Percentiles rank a stretch among this genome's conserved stretches.
Evolutionary conservation across 2,888 invertebrate genomes (phyloP).

Genomic region (Gisinianus flammeolus): DNA sequence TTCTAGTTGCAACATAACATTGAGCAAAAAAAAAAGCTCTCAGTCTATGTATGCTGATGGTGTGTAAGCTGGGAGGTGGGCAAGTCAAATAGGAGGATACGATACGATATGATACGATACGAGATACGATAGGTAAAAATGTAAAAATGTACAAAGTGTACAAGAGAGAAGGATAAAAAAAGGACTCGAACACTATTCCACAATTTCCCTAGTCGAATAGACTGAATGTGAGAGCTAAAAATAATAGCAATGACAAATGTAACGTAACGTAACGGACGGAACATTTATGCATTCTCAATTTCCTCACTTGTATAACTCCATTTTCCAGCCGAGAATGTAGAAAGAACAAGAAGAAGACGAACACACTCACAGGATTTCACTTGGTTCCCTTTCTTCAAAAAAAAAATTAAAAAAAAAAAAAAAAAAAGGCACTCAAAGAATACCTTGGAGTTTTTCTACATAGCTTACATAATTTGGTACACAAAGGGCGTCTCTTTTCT

Average conservation of each 20-base stretch:
- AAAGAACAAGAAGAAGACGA: neutral
- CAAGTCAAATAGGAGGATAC: neutral
- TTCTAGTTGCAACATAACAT: neutral
- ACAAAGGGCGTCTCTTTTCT: no score
- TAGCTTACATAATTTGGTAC: no score
- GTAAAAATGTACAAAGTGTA: no score
- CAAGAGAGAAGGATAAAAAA: neutral
- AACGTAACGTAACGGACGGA: neutral
- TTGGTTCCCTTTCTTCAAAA: no score
- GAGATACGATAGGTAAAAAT: no score
- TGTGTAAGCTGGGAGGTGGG: neutral
- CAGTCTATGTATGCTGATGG: neutral
- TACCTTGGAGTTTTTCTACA: no score
- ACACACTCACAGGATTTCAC: no score
- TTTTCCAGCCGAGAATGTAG: neutral
- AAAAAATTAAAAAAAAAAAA: no score
- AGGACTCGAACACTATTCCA: neutral
- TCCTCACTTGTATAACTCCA: neutral
- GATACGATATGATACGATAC: no score
- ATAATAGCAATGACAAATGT: slow-evolving; percentile 14
- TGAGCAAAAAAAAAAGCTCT: neutral
- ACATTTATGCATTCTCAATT: neutral
- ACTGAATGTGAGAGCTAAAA: neutral
- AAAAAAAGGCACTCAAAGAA: no score
- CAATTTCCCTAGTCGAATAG: neutral